A percentile compares a stretch with the other conserved stretches of the same genome.
These are phyloP conservation scores for Phallusia fumigata DNA, from an alignment of 23 tunicate genomes.

Conservation along the genomic window DNA sequence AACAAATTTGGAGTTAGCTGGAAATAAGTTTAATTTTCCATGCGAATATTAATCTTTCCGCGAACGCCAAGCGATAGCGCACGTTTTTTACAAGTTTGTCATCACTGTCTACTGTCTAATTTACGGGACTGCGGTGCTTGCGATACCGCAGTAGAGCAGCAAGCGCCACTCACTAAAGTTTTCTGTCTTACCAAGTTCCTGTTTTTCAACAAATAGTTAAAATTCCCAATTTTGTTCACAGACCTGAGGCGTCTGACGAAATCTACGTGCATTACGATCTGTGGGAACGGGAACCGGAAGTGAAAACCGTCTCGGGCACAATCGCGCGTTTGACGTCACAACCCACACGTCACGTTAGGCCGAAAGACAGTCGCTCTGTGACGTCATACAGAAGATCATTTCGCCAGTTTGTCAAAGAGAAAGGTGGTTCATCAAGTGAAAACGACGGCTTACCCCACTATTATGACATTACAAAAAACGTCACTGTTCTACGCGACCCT, in stretches of 20 bases:
- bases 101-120: too few species aligned
- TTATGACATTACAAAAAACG: constrained; percentile 1
- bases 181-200: too few species aligned
- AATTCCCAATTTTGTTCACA: not conserved
- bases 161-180: too few species aligned
- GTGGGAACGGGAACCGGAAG: constrained; percentile 11
- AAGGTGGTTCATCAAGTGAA: not conserved
- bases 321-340: constrained; percentile 4
- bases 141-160: too few species aligned
- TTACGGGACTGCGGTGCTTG: too few species aligned
- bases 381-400: constrained; percentile 1
- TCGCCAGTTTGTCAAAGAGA: not conserved
- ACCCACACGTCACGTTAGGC: not conserved
- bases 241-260: not conserved
- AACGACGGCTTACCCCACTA: not conserved
- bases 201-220: too few species aligned
- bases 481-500: not conserved
- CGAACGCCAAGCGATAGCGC: too few species aligned
- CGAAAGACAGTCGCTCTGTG: not conserved
- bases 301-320: not conserved
- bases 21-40: too few species aligned
- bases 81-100: too few species aligned
- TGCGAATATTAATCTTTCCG: too few species aligned
- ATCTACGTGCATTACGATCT: constrained; percentile 6
- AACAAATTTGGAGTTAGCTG: too few species aligned